phyloP scores from a whole-genome alignment of 2,113 vertebrate genomes.

The Globicephala melas region DNA sequence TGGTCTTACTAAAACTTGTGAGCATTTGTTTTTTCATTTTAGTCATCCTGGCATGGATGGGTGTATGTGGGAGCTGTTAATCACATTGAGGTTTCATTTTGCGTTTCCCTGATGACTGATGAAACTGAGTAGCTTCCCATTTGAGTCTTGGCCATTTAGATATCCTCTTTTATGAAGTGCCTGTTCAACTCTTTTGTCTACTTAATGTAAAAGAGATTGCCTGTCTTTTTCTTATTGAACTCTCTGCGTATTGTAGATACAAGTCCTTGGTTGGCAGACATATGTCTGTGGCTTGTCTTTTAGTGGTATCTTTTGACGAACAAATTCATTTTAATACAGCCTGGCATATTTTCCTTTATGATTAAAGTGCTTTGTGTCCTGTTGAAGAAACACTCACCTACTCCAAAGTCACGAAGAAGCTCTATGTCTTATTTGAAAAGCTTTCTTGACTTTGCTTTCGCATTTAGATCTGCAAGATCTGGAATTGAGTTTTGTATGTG shows the following conservation, averaged over 20 bases:
- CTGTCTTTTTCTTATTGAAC: background rate
- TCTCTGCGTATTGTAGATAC: background rate
- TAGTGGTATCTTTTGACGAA: background rate
- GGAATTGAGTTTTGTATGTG: background rate
- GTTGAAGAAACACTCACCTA: background rate
- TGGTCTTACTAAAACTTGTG: background rate
- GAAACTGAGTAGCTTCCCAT: background rate
- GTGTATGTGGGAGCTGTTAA: background rate
- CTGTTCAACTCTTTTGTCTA: background rate
- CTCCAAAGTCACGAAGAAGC: background rate
- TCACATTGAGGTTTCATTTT: background rate
- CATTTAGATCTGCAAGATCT: background rate
- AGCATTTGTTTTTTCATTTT: background rate
- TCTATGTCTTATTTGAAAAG: background rate
- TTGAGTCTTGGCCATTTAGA: background rate
- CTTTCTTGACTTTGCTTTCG: background rate
- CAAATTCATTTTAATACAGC: background rate
- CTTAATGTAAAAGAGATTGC: background rate
- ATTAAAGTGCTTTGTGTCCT: background rate
- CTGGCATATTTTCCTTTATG: background rate
- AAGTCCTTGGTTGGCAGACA: background rate
- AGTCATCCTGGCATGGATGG: background rate
- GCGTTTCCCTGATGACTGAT: slow-evolving; percentile 24
- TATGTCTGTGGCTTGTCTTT: background rate
- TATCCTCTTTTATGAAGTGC: background rate